Evolutionary conservation across 2,113 vertebrate genomes (phyloP).

Genomic region (Nycticorax nycticorax): DNA sequence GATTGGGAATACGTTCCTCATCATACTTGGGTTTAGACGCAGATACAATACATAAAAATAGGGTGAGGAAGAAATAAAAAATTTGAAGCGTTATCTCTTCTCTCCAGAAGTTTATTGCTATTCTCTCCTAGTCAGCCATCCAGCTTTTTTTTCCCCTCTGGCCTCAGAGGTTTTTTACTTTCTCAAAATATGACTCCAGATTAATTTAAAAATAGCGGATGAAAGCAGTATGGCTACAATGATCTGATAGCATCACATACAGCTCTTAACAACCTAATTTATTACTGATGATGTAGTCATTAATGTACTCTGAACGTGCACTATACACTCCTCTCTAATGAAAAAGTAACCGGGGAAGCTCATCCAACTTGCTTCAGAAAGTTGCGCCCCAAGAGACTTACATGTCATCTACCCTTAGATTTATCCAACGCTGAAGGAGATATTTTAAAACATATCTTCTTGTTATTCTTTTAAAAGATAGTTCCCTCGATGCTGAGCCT

Average conservation of each 20-base stretch:
- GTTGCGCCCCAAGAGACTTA: slow-evolving; percentile 9
- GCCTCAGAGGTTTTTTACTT: slow-evolving; percentile 20
- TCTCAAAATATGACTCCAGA: background rate
- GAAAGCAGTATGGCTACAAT: background rate
- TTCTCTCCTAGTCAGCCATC: background rate
- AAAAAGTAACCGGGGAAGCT: slow-evolving; percentile 44
- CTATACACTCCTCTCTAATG: slow-evolving; percentile 20
- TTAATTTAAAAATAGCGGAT: slow-evolving; percentile 32
- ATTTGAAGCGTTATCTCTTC: background rate
- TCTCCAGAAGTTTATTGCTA: background rate
- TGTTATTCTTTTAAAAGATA: slow-evolving; percentile 47
- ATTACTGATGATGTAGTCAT: slow-evolving; percentile 61
- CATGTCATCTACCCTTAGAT: slow-evolving; percentile 58
- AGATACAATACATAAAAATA: background rate
- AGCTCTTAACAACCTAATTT: slow-evolving; percentile 44
- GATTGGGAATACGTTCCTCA: background rate
- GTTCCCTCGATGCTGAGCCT: slow-evolving; percentile 50
- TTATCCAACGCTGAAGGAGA: slow-evolving; percentile 42
- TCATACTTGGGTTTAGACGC: background rate
- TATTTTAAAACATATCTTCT: slow-evolving; percentile 53
- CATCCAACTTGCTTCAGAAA: slow-evolving; percentile 52
- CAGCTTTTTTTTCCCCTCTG: background rate
- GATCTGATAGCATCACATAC: slow-evolving; percentile 22
- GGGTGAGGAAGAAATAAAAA: background rate
- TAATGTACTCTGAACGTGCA: slow-evolving; percentile 43